phyloP scores from a whole-genome alignment of 2,113 vertebrate species.

The Cebus imitator region DNA sequence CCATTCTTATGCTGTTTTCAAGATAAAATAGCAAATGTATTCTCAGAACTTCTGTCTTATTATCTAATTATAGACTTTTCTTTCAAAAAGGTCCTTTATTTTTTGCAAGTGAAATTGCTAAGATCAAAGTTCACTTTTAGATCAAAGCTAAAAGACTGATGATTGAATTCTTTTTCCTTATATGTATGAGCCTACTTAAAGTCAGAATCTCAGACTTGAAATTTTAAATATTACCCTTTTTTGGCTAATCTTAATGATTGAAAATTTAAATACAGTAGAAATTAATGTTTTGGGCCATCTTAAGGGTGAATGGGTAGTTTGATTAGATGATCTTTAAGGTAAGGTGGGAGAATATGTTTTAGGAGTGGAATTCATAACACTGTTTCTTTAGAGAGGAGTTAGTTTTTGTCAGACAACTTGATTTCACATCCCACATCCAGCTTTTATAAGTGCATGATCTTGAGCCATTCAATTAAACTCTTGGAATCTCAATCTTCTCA shows the following conservation, averaged over 20 bases:
- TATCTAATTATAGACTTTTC: conserved; percentile 24
- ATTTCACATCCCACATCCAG: background rate
- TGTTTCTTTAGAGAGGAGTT: background rate
- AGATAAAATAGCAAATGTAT: background rate
- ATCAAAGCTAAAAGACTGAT: background rate
- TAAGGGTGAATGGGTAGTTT: background rate
- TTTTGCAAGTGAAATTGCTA: background rate
- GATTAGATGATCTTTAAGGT: background rate
- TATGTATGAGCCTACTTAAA: background rate
- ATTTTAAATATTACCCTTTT: conserved; percentile 8
- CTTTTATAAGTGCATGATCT: background rate
- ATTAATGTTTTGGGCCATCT: background rate
- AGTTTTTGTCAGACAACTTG: background rate
- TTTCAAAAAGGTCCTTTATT: background rate
- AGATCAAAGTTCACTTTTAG: background rate
- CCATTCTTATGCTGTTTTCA: background rate
- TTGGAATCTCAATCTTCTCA: background rate
- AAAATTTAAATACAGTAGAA: background rate
- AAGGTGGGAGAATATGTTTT: background rate
- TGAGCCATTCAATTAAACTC: background rate
- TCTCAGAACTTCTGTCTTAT: background rate
- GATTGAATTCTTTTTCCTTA: background rate
- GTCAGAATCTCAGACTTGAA: background rate
- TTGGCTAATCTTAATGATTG: background rate
- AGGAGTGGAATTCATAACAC: background rate